Percentiles rank a stretch among this genome's conserved stretches.
These are phyloP conservation scores for Tineola bisselliella DNA, from an alignment of 2,888 invertebrate species.

Conservation along the genomic window DNA sequence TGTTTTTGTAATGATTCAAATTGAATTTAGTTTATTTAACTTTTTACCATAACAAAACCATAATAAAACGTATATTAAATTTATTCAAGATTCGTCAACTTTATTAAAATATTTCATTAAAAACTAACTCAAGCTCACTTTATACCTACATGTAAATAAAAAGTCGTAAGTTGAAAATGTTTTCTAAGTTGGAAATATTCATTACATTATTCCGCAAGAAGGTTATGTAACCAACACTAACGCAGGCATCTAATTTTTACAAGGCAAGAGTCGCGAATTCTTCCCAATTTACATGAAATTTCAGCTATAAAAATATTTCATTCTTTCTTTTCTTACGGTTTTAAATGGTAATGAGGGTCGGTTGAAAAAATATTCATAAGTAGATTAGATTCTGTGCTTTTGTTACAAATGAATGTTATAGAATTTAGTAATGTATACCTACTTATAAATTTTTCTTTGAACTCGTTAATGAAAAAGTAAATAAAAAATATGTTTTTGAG, in stretches of 20 bases:
- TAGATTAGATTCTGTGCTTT: conserved; percentile 40
- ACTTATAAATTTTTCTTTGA: background rate
- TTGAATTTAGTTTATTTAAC: background rate
- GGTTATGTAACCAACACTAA: background rate
- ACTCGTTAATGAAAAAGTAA: background rate
- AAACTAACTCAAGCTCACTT: background rate
- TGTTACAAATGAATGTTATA: conserved; percentile 2
- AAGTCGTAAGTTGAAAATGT: background rate
- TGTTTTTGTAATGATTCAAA: background rate
- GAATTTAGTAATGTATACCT: background rate
- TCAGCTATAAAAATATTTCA: conserved; percentile 45
- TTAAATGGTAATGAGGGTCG: conserved; percentile 56
- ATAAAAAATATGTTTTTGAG: background rate
- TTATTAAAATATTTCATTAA: too few relatives aligned
- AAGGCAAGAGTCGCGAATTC: conserved; percentile 40
- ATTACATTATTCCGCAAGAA: background rate
- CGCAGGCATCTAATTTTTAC: conserved; percentile 29
- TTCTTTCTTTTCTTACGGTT: conserved; percentile 32
- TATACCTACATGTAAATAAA: background rate
- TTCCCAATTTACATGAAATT: conserved; percentile 56
- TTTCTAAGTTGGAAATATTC: background rate
- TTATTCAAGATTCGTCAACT: too few relatives aligned
- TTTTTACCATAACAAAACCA: too few relatives aligned
- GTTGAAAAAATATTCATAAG: conserved; percentile 43
- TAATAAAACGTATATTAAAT: too few relatives aligned